A percentile compares a stretch with the other conserved stretches of the same genome.
Conservation (phyloP, 92 coral and sea anemone species). For the Parazoanthus swiftii region DNA sequence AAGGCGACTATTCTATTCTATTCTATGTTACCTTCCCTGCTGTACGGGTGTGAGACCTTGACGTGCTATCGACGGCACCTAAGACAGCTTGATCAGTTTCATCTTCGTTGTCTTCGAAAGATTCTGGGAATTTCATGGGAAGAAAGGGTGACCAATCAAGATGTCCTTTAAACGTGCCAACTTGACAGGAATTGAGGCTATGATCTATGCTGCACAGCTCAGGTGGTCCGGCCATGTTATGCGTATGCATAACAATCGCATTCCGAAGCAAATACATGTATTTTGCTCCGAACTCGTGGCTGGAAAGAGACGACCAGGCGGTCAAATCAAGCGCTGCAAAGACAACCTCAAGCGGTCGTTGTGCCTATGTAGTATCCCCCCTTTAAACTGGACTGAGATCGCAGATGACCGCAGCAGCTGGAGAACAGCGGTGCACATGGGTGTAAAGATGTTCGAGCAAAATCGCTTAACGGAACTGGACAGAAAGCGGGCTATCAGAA, state of each 20-base stretch:
- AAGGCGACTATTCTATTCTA: too few species aligned
- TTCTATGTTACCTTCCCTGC: too few species aligned
- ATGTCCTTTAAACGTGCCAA: too few species aligned
- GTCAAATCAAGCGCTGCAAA: conserved; percentile 43
- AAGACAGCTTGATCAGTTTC: too few species aligned
- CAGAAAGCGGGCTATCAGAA: conserved; percentile 15
- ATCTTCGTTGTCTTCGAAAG: too few species aligned
- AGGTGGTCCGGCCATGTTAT: conserved; percentile 44
- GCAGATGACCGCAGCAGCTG: conserved; percentile 1
- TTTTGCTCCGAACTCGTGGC: conserved; percentile 26
- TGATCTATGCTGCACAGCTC: too few species aligned
- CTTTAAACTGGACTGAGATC: conserved; percentile 11
- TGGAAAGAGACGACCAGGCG: conserved; percentile 30
- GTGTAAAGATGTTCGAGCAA: not conserved
- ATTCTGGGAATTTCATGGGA: too few species aligned
- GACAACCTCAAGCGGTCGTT: conserved; percentile 39
- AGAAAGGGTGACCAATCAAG: too few species aligned
- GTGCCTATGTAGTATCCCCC: conserved; percentile 24
- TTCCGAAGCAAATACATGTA: conserved; percentile 34
- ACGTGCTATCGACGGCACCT: too few species aligned
- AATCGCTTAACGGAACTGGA: not conserved
- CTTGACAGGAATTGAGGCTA: too few species aligned
- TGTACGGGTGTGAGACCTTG: too few species aligned
- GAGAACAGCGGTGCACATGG: not conserved
- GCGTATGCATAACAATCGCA: conserved; percentile 37